Base-by-base conservation (phyloP, 2,888 invertebrate species). In the Cosmorhoe ocellata region DNA sequence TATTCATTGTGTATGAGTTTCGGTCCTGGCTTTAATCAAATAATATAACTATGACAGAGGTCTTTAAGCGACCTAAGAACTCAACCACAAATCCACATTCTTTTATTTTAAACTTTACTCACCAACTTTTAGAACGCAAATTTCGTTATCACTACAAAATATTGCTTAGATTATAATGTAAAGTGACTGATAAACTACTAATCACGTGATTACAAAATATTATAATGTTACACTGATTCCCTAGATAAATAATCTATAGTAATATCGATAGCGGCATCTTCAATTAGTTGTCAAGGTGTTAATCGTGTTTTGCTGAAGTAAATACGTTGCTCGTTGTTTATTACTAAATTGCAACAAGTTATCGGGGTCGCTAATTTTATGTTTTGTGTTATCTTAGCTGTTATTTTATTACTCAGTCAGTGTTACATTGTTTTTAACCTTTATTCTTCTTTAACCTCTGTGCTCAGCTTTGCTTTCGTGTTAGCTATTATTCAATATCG, bases 301-400 rank as follows among this genome's bases (percentile, higher is more conserved):
- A n/a, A 32, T 26, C 18, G 4, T 36, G 36, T 44, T 34, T 22
- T 43, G 11, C 10, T 34, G 14, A 28, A 11, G 36, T 36, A 22
- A 14, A 14, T 31, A 24, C 14, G 42, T 42, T 27, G 13, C 4
- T 18, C 1, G 24, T 24, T 34, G 14, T 39, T 41, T 32, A 26
- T 10, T 14, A 34, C 18, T 12, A 27, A 33, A 26, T 22, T 10
- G 40, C 11, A 9, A 32, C 22, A 27, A 30, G 9, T 11, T 30
- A 36, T 30, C 34, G 9, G 18, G 36, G 34, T 44, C 43, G 27
- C 26, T n/a, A 36, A 36, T 44, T 34, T 28, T 11, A 36, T 44
- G 18, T 18, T 44, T 44, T 22, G n/a, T 43, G 30, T 43, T 28
- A 43, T 36, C 22, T 11, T 43, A 28, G 13, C 11, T 43, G 14